These are phyloP conservation scores for Lasioglossum calceatum DNA, from an alignment of 2,888 invertebrate species.

Conservation along the genomic window DNA sequence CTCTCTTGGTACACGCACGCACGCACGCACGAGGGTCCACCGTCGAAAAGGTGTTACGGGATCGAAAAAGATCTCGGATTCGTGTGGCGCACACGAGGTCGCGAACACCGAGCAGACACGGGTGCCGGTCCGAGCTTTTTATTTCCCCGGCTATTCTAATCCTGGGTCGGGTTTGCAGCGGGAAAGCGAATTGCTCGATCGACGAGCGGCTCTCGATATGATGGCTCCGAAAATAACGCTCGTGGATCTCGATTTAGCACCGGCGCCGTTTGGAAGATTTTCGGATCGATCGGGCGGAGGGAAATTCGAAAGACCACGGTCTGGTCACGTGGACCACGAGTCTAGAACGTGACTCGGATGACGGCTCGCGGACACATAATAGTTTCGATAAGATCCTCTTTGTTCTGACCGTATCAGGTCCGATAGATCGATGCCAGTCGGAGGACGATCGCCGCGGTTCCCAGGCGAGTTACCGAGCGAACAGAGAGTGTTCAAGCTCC, in stretches of 20 bases:
- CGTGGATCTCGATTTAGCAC: constrained; percentile 20
- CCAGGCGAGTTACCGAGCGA: background rate
- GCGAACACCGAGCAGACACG: background rate
- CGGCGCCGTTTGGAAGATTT: background rate
- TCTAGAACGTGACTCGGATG: background rate
- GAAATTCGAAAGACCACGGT: background rate
- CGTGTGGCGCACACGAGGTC: background rate
- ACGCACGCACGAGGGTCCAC: constrained; percentile 28
- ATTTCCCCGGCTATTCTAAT: constrained; percentile 35
- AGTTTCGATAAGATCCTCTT: constrained; percentile 15
- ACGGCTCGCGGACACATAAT: background rate
- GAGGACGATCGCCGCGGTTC: background rate
- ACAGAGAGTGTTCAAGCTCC: background rate
- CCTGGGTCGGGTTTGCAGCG: constrained; percentile 11
- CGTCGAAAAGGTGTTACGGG: constrained; percentile 56
- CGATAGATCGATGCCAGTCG: constrained; percentile 32
- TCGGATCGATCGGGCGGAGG: background rate
- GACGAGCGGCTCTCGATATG: constrained; percentile 30
- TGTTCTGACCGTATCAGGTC: constrained; percentile 2
- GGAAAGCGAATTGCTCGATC: constrained; percentile 39
- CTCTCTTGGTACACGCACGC: constrained; percentile 28
- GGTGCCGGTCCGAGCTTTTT: constrained; percentile 10
- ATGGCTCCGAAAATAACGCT: constrained; percentile 42
- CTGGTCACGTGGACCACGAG: background rate
- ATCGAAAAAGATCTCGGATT: constrained; percentile 33